Evolutionary conservation across 1,140 invertebrate species (phyloP).

Genomic region (Drosophila mojavensis): DNA sequence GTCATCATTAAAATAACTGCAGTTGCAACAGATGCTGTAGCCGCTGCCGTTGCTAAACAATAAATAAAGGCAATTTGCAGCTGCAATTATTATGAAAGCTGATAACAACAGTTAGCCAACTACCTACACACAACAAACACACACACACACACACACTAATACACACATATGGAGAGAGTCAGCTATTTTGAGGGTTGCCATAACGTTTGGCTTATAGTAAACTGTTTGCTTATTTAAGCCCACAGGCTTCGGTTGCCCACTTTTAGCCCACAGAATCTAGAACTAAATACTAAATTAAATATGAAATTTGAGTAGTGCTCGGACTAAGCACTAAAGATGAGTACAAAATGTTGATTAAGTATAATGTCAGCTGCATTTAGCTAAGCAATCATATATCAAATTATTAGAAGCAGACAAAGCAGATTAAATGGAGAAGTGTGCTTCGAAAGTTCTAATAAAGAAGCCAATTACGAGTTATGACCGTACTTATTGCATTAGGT

Average conservation of each 20-base stretch:
- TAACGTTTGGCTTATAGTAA: constrained; percentile 9
- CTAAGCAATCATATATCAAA: not conserved
- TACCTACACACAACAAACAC: constrained; percentile 46
- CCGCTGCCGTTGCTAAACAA: constrained; percentile 59
- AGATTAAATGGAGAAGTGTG: too few relatives aligned
- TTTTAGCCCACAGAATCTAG: constrained; percentile 13
- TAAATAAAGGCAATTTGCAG: constrained; percentile 81
- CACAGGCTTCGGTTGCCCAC: constrained; percentile 36
- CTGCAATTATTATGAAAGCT: constrained; percentile 79
- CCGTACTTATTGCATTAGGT: too few relatives aligned
- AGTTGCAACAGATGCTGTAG: constrained; percentile 51
- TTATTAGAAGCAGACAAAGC: not conserved
- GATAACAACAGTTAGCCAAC: constrained; percentile 60
- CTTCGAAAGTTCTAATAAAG: too few relatives aligned
- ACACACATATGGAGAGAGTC: not conserved
- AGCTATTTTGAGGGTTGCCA: constrained; percentile 23
- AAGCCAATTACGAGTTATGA: too few relatives aligned
- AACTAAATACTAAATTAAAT: constrained; percentile 17
- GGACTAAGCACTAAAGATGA: too few relatives aligned
- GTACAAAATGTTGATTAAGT: not conserved
- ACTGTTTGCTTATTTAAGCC: constrained; percentile 24
- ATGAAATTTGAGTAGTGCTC: not conserved
- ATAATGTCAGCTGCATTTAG: not conserved
- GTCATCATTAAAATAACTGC: constrained; percentile 79
- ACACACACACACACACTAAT: constrained; percentile 21